Base-by-base conservation (phyloP, 64 coral and sea anemone species). In the Actinia equina region DNA sequence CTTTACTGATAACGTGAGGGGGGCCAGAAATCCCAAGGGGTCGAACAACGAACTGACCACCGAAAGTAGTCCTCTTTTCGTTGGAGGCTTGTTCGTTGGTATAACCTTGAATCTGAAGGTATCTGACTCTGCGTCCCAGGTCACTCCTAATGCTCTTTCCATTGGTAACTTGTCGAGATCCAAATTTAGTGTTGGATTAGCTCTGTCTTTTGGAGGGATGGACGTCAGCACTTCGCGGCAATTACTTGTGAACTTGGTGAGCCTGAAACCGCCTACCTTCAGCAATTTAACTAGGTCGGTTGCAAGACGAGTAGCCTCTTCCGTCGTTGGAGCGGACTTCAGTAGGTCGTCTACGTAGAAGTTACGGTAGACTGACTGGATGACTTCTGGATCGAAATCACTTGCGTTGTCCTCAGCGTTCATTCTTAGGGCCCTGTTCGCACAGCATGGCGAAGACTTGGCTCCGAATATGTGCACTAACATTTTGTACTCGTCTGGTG, bases 21-120 rank as follows among this genome's bases (percentile, higher is more conserved):
- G 77, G 52, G 87, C 55, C 6, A 82, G 7, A 41, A 89, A 82
- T 15, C 87, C 87, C 46, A 89, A 41, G 5, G 77, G 87, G 43
- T 82, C 87, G 59, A 89, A 89, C 23, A 89, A 10, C 8, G 87
- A 89, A 18, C 65, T 74, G 7, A 82, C 87, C 15, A 43, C 58
- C 5, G 77, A 82, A 13, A 89, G 26, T 17, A 82, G n/a, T 11
- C 57, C 57, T 46, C 87, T 56, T 18, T 65, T 26, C 15, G 87
- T 79, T 0, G 20, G 4, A 4, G 76, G 87, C 43, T 82, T 89
- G 16, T 89, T 19, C 4, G 10, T 81, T 3, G 51, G 51, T 10
- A 56, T 42, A 0, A 78, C 45, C 14, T 88, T 46, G 54, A 88
- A 88, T 20, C 14, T 9, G n/a, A 88, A 88, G 10, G 6, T 17